Evolutionary conservation across 2,888 invertebrate species (phyloP).

Genomic region (Neoascia interrupta): DNA sequence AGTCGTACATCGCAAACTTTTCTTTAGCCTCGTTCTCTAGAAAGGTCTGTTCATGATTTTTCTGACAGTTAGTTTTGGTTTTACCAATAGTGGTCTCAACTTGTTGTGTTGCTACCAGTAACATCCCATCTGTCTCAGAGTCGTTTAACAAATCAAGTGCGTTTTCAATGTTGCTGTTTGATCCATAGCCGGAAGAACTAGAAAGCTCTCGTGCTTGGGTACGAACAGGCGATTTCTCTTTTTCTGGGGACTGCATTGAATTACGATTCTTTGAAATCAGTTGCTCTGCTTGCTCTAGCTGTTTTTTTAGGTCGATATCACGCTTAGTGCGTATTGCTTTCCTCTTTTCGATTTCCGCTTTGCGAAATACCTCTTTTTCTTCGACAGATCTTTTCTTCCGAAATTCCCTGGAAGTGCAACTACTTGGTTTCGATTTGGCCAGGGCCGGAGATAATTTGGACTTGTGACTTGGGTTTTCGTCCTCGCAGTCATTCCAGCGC

Average conservation of each 20-base stretch:
- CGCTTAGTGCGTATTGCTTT: slow-evolving; percentile 39
- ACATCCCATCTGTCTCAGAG: slow-evolving; percentile 75
- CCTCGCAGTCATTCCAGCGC: slow-evolving; percentile 75
- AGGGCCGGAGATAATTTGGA: not conserved
- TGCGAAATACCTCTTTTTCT: slow-evolving; percentile 73
- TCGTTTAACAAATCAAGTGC: slow-evolving; percentile 70
- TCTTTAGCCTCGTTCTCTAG: slow-evolving; percentile 49
- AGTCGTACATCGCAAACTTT: slow-evolving; percentile 28
- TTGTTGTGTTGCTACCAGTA: slow-evolving; percentile 76
- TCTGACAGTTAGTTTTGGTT: not conserved
- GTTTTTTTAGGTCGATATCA: slow-evolving; percentile 30
- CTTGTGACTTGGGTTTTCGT: slow-evolving; percentile 8
- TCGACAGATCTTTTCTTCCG: slow-evolving; percentile 75
- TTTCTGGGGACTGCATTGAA: not conserved
- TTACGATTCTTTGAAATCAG: slow-evolving; percentile 21
- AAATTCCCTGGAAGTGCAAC: slow-evolving; percentile 71
- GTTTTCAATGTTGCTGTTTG: slow-evolving; percentile 35
- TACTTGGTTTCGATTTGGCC: slow-evolving; percentile 29
- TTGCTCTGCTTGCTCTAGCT: slow-evolving; percentile 49
- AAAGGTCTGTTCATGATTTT: not conserved
- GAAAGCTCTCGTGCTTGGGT: slow-evolving; percentile 9
- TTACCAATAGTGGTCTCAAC: slow-evolving; percentile 72
- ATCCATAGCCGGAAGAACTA: slow-evolving; percentile 46
- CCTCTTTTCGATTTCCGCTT: slow-evolving; percentile 60
- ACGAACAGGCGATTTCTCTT: not conserved